phyloP scores from a whole-genome alignment of 2,113 vertebrate species.

The Tetrax tetrax region DNA sequence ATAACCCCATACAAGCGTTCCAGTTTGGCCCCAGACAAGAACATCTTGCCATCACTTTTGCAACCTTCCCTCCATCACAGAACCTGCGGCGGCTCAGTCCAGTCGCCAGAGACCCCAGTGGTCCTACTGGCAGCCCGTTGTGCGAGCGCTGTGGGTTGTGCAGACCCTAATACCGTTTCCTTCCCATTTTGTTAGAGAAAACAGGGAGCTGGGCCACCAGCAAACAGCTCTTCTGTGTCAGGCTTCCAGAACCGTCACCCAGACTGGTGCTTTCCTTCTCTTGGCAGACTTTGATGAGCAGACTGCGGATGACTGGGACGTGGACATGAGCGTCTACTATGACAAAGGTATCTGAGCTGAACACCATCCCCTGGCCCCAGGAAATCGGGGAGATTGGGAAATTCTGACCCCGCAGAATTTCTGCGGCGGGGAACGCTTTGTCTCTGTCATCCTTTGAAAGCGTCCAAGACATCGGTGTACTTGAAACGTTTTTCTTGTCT shows the following conservation, averaged over 20 bases:
- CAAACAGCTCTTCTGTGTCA: neutral
- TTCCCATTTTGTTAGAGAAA: neutral
- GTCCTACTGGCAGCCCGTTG: neutral
- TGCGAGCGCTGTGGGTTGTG: fast-evolving
- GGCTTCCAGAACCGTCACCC: neutral
- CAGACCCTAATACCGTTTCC: fast-evolving
- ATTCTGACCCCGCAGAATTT: neutral
- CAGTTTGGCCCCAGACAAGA: fast-evolving
- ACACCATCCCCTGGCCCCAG: neutral
- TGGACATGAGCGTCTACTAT: constrained; percentile 98
- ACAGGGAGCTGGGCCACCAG: neutral
- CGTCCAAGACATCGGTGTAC: neutral
- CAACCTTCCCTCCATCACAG: neutral
- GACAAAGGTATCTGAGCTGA: constrained; percentile 83
- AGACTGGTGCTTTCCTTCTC: neutral
- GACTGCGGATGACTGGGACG: constrained; percentile 96
- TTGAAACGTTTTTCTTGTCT: constrained; percentile 10
- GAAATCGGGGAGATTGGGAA: neutral
- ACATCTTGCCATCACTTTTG: fast-evolving
- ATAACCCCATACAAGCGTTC: fast-evolving
- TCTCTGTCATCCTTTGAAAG: constrained; percentile 1
- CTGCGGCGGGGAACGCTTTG: neutral
- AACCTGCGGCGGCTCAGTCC: neutral
- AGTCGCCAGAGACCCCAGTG: neutral
- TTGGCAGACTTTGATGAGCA: constrained; percentile 95